phyloP scores from a whole-genome alignment of 2,888 invertebrate genomes.

The Diplazon laetatorius region DNA sequence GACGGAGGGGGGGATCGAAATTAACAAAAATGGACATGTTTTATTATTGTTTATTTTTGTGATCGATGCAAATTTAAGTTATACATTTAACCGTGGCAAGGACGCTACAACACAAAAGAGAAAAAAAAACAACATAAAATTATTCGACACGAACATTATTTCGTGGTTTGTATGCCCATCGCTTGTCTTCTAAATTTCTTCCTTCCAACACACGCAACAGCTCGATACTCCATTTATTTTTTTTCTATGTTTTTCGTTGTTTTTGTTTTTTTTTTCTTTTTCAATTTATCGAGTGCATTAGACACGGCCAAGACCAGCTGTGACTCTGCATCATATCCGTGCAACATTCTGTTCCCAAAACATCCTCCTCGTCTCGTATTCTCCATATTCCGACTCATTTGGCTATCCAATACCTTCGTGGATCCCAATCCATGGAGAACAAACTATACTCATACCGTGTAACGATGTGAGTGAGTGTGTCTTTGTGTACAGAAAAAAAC shows the following conservation, averaged over 20 bases:
- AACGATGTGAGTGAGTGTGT: slow-evolving; percentile 4
- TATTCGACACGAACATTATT: slow-evolving; percentile 17
- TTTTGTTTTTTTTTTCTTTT: slow-evolving; percentile 1
- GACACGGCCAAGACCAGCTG: slow-evolving; percentile 10
- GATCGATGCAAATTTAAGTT: too few relatives aligned
- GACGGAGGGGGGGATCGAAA: too few relatives aligned
- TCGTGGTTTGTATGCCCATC: background rate
- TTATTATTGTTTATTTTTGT: too few relatives aligned
- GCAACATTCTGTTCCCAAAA: slow-evolving; percentile 11
- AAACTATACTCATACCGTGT: too few relatives aligned
- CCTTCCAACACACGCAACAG: background rate
- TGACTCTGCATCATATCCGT: slow-evolving; percentile 31
- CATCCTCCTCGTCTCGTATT: slow-evolving; percentile 24
- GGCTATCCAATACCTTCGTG: slow-evolving; percentile 28
- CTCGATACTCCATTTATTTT: too few relatives aligned
- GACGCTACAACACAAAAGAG: too few relatives aligned
- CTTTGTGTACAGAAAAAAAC: slow-evolving; percentile 7
- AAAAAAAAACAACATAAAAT: too few relatives aligned
- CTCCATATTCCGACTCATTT: slow-evolving; percentile 39
- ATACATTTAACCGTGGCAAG: too few relatives aligned
- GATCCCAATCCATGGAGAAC: too few relatives aligned
- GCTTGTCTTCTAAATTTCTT: background rate
- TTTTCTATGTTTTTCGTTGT: too few relatives aligned
- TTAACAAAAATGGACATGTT: too few relatives aligned
- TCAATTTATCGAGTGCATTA: background rate